phyloP scores from a whole-genome alignment of 2,797 vertebrate species.

The Lemur catta region DNA sequence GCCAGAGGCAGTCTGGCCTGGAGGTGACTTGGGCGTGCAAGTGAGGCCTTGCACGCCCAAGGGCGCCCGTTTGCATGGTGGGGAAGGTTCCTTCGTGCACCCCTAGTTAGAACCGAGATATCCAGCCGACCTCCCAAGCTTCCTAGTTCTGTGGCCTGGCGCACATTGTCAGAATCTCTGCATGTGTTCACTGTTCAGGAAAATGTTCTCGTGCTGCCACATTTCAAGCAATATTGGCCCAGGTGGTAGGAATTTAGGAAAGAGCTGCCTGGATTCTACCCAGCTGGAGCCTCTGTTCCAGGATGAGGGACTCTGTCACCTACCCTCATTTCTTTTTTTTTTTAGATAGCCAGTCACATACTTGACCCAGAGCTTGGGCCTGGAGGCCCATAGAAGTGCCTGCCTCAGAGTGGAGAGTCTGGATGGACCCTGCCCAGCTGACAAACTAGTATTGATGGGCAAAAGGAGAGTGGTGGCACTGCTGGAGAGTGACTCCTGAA shows the following conservation, averaged over 20 bases:
- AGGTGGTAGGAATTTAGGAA: background rate
- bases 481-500: background rate
- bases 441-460: background rate
- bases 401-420: background rate
- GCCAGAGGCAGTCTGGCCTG: background rate
- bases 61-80: fast-evolving
- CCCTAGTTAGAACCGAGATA: background rate
- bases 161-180: background rate
- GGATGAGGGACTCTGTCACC: background rate
- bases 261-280: background rate
- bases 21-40: background rate
- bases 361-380: background rate
- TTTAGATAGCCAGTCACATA: background rate
- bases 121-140: background rate
- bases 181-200: background rate
- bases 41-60: fast-evolving
- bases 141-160: background rate
- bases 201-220: background rate
- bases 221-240: background rate
- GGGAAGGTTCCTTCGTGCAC: fast-evolving
- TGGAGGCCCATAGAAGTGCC: background rate
- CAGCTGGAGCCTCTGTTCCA: background rate
- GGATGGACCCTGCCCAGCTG: background rate
- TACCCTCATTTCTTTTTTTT: background rate
- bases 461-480: background rate